Base-by-base conservation (phyloP, 2,113 vertebrate genomes). In the Cariama cristata region DNA sequence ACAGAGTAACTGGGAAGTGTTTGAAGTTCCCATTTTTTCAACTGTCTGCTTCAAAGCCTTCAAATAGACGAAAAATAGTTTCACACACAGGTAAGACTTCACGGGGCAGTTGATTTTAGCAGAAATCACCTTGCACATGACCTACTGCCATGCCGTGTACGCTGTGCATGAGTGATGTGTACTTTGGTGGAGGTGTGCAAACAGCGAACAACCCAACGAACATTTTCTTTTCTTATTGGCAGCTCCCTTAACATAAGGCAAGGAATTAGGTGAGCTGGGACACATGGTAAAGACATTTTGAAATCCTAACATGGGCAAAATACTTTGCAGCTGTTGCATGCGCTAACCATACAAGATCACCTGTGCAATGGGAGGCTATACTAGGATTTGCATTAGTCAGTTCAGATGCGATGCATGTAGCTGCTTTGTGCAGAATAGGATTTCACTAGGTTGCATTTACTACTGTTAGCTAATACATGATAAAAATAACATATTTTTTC, bases 1-100 rank as follows among this genome's bases (percentile, higher is more conserved):
- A 99, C 98, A 98, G 99, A 93, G 99, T 99, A 96, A 99, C 99
- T 0, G 99, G 99, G 18, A 99, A 98, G 64, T 99, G 99, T 92
- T 91, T 99, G 94, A 99, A 98, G 80, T 99, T 99, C 72, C 98
- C 98, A 1, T 99, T 99, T 98, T 98, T 99, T 86, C 98, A 99
- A 27, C 98, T 99, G 84, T 98, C 99, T 56, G 96, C 94, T 82
- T 88, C 97, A 71, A 98, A 97, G 76, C 86, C 97, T 83, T 97
- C 98, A 67, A 98, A 96, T 91, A 98, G 98, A 87, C 97, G 97
- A 67, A 99, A 98, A 95, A 79, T 97, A 40, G 91, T 98, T 59
- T 92, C 98, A 58, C 98, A 97, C 71, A 42, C 99, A 98, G 99
- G 99, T 99, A 98, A 98, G 98, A 88, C 17, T 45, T 63, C 3